Conservation (phyloP, 2,797 vertebrate species). For the Balearica regulorum region DNA sequence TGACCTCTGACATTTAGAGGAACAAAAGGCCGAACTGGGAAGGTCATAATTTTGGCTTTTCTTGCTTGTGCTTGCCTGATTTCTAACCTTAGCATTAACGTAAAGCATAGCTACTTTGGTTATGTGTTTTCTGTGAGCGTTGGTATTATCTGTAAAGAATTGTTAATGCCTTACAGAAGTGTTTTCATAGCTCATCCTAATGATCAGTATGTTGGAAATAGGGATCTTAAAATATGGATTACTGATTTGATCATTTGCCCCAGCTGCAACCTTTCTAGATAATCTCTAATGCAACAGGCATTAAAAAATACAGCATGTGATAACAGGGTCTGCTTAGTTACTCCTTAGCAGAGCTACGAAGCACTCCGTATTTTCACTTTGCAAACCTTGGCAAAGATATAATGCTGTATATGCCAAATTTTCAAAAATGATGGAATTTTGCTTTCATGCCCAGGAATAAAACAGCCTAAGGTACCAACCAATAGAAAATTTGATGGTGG, state of each 20-base stretch:
- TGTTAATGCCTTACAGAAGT: background rate
- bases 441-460: constrained; percentile 28
- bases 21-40: background rate
- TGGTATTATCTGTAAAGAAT: background rate
- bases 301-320: constrained; percentile 28
- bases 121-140: background rate
- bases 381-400: constrained; percentile 54
- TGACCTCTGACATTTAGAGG: background rate
- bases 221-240: background rate
- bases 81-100: background rate
- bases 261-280: constrained; percentile 12
- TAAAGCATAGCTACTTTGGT: background rate
- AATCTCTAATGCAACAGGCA: constrained; percentile 26
- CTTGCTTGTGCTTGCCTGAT: background rate
- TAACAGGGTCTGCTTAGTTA: constrained; percentile 36
- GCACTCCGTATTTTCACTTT: constrained; percentile 53
- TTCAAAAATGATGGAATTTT: constrained; percentile 32
- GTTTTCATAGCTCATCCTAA: background rate
- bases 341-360: constrained; percentile 23
- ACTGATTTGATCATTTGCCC: constrained; percentile 18
- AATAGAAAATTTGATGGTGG: background rate
- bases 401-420: constrained; percentile 41
- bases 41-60: background rate
- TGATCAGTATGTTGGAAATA: background rate
- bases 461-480: constrained; percentile 17